Evolutionary conservation across 2,113 vertebrate genomes (phyloP).

Genomic region (Nipponia nippon): DNA sequence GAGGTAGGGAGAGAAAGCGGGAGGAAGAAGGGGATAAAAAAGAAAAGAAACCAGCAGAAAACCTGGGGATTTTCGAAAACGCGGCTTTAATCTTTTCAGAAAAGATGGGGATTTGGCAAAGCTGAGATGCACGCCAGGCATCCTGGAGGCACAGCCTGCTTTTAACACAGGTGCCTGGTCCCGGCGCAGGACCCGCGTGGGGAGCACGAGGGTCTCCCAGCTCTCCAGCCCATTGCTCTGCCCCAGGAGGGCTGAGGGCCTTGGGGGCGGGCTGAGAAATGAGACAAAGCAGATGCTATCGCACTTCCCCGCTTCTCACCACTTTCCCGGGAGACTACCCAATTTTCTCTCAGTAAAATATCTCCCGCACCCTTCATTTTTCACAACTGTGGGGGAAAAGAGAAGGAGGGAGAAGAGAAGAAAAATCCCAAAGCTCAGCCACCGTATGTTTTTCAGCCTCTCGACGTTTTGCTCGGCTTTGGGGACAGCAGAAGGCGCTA

Average conservation of each 20-base stretch:
- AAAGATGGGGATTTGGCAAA: not conserved
- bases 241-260: not conserved
- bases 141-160: not conserved
- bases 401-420: not conserved
- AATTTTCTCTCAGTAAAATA: not conserved
- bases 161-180: accelerated
- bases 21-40: not conserved
- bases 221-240: not conserved
- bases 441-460: not conserved
- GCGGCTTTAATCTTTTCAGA: not conserved
- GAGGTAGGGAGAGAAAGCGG: not conserved
- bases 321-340: not conserved
- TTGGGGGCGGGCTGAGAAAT: not conserved
- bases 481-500: not conserved
- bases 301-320: not conserved
- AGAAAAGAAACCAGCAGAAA: not conserved
- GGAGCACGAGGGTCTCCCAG: not conserved
- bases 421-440: not conserved
- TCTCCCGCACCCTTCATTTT: not conserved
- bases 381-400: accelerated
- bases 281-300: accelerated
- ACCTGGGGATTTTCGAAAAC: not conserved
- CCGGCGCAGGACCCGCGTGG: accelerated
- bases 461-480: not conserved
- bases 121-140: not conserved